Evolutionary conservation across 1,140 invertebrate genomes (phyloP).

Genomic region (Pogonomyrmex californicus): DNA sequence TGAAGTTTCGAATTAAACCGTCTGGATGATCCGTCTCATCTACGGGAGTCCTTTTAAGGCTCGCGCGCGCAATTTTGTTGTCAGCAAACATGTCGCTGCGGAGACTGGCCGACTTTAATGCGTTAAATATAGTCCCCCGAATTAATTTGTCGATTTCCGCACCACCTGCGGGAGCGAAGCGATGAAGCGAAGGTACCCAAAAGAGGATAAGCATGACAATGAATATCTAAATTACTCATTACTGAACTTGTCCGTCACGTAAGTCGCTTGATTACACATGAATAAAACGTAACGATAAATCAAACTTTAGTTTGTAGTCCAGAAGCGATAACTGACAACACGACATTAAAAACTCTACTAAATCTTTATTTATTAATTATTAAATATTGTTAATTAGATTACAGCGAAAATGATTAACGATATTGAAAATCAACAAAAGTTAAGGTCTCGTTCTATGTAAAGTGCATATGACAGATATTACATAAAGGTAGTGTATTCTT

Average conservation of each 20-base stretch:
- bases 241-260: constrained; percentile 5
- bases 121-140: constrained; percentile 55
- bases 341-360: background rate
- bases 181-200: background rate
- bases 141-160: constrained; percentile 57
- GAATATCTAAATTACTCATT: constrained; percentile 61
- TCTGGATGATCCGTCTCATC: constrained; percentile 78
- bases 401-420: background rate
- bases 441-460: background rate
- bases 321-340: background rate
- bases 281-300: constrained; percentile 31
- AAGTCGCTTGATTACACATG: constrained; percentile 32
- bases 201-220: constrained; percentile 39
- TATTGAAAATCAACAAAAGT: background rate
- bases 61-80: constrained; percentile 68
- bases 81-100: constrained; percentile 72
- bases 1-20: constrained; percentile 84
- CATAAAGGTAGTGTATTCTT: background rate
- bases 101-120: constrained; percentile 64
- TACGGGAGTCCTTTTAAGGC: constrained; percentile 70
- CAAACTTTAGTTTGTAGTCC: background rate
- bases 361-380: background rate
- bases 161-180: background rate
- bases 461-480: background rate
- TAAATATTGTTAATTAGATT: background rate